Evolutionary conservation across 2,888 invertebrate genomes (phyloP), one percentile per base, ranked within the genome.

Genomic region (Odontocolon sp.): DNA sequence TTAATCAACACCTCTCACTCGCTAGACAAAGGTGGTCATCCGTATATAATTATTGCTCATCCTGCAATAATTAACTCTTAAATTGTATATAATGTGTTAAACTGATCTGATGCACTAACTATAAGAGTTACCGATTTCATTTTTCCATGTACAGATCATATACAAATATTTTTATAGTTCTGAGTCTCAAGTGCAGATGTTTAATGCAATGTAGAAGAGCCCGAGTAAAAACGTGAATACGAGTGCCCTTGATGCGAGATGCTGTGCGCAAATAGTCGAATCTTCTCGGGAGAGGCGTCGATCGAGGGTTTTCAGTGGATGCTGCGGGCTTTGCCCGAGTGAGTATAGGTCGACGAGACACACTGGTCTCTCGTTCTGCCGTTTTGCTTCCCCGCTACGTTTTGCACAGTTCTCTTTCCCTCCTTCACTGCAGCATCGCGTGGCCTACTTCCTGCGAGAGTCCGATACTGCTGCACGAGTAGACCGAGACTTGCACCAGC

Each of bases 371-470:
- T 66, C 67, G 52, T 66, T 69, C 45, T 33, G 50, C 69, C 57
- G 66, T 67, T 64, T 64, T 71, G 31, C 56, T 69, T 63, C 21
- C 67, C 54, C 52, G 59, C 26, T 45, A 18, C 63, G 33, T 33
- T 23, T 21, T 18, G 50, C 36, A n/a, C 38, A n/a, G n/a, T n/a
- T n/a, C n/a, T n/a, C n/a, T n/a, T n/a, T n/a, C n/a, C n/a, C n/a
- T n/a, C n/a, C n/a, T n/a, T n/a, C n/a, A n/a, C n/a, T 50, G 33
- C 50, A 40, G 67, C 56, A 61, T 14, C 64, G 57, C 66, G 79
- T 79, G 80, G 77, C 80, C 80, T 80, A 80, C 80, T 80, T 80
- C 69, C 59, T 64, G 67, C 79, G 64, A 79, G 70, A 75, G 67
- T 70, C 71, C 71, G 71, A 76, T 76, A 71, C 61, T 64, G 72